phyloP scores from a whole-genome alignment of 2,888 invertebrate species.

The Eristalis intricaria region DNA sequence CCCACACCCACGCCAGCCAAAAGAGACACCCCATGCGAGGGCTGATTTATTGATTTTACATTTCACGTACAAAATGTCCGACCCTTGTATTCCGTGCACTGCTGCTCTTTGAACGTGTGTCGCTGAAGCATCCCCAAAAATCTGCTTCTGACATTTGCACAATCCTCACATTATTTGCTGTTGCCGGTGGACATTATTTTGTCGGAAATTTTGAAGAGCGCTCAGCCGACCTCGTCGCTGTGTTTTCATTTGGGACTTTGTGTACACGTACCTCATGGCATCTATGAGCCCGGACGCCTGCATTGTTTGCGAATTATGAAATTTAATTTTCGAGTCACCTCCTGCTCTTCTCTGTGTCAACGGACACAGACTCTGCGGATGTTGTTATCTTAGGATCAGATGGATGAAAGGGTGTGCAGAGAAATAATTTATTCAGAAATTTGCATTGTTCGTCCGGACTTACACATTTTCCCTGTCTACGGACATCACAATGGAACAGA shows the following conservation, averaged over 20 bases:
- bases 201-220: constrained; percentile 18
- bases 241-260: constrained; percentile 17
- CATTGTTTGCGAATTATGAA: constrained; percentile 65
- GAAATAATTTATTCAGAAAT: constrained; percentile 64
- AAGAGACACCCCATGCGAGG: constrained; percentile 28
- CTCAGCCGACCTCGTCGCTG: not conserved
- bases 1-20: not conserved
- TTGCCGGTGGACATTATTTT: constrained; percentile 29
- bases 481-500: not conserved
- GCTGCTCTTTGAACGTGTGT: constrained; percentile 23
- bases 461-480: not conserved
- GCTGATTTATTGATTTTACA: constrained; percentile 70
- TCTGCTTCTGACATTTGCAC: constrained; percentile 50
- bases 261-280: not conserved
- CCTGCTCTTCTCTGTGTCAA: constrained; percentile 20
- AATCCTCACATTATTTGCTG: constrained; percentile 32
- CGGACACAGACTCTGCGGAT: constrained; percentile 50
- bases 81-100: constrained; percentile 19
- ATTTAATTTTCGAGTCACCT: constrained; percentile 57
- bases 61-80: constrained; percentile 38
- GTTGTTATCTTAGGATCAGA: constrained; percentile 59
- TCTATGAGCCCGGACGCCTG: constrained; percentile 2
- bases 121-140: constrained; percentile 30
- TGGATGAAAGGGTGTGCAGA: constrained; percentile 27
- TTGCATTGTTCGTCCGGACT: constrained; percentile 46